Conservation (phyloP, 1,140 invertebrate genomes). For the Solenopsis fugax region DNA sequence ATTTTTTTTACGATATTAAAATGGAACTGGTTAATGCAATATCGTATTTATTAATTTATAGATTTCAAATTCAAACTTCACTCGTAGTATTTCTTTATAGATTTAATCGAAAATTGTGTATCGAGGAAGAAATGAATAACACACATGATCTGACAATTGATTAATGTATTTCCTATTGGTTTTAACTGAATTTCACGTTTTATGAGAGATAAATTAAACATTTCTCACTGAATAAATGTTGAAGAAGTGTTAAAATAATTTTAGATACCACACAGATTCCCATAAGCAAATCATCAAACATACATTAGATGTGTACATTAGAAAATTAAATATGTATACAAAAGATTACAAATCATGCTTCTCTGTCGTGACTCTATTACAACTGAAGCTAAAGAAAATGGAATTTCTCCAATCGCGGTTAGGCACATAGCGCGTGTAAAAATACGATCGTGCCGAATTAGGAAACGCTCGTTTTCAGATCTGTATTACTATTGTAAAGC, state of each 20-base stretch:
- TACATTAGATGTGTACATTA: neutral
- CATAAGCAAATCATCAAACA: neutral
- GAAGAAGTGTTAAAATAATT: neutral
- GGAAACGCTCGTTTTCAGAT: neutral
- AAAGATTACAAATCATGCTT: neutral
- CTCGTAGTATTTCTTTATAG: neutral
- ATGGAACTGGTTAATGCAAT: neutral
- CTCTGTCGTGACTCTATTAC: neutral
- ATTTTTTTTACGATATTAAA: neutral
- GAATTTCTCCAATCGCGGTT: neutral
- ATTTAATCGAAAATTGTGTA: neutral
- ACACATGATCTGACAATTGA: neutral
- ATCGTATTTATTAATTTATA: conserved; percentile 20
- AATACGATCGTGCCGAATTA: neutral
- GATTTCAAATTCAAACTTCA: neutral
- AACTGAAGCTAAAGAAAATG: neutral
- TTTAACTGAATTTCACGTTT: neutral
- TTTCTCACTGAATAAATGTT: neutral
- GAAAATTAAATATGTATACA: neutral
- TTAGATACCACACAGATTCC: neutral
- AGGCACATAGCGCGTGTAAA: neutral
- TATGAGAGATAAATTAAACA: neutral
- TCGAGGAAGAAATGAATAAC: neutral
- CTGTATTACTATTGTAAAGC: neutral
- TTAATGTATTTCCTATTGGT: neutral